Evolutionary conservation across 64 coral and sea anemone species (phyloP), one percentile per base, ranked within the genome.

Genomic region (Acropora yongei): DNA sequence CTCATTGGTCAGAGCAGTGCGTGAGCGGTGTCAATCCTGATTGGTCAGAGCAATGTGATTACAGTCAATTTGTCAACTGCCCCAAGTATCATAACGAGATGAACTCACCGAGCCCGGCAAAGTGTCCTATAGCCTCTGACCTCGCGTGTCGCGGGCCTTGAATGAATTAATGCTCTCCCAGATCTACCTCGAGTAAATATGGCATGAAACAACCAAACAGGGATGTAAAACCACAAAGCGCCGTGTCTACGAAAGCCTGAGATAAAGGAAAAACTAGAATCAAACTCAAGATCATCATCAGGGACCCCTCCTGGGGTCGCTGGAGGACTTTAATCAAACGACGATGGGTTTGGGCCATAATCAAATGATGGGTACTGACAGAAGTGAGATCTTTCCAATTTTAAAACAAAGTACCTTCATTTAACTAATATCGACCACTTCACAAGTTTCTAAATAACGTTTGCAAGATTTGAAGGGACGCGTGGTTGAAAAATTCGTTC

Each of bases 131-230:
- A 5, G 57, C 88, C 18, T 96, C 95, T 76, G 77, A 82, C 39
- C 87, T 91, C 14, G 51, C 40, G 83, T 91, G 47, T 9, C 67
- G 79, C 11, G 92, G 92, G 46, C 95, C 95, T 77, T 91, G 92
- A 5, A 96, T 74, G 5, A 96, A 89, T 74, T 96, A 96, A 81
- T 96, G 91, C 41, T 96, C 95, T 30, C 94, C 95, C 6, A 96
- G 88, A 0, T 89, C 76, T 17, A 94, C 71, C 49, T 94, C 65
- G 53, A 91, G 95, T 75, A 96, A 42, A 80, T 94, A 96, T 44
- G 95, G 95, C 81, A 89, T 88, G 75, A 91, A 74, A n/a, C 88
- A 77, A n/a, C 95, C 95, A 82, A 91, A 93, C 17, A 96, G 57
- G 66, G 91, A 72, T 47, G 81, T 87, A 87, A 96, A 96, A 48